phyloP scores from a whole-genome alignment of 2,797 vertebrate genomes.

The Anisognathus igniventris region DNA sequence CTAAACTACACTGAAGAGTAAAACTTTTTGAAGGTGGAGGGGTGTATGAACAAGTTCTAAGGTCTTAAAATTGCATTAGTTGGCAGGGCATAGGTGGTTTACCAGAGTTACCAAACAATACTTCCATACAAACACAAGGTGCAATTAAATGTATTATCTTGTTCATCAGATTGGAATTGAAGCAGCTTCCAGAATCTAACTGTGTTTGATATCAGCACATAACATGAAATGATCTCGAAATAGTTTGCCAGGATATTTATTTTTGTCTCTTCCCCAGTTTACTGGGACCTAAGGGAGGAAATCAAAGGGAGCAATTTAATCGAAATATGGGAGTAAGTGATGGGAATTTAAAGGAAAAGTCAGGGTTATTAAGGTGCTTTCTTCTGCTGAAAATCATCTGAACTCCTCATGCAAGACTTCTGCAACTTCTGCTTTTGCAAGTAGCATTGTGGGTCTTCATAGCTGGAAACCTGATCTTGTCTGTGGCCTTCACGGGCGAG shows the following conservation, averaged over 20 bases:
- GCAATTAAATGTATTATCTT: background rate
- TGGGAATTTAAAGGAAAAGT: background rate
- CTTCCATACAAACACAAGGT: background rate
- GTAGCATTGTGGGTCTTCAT: background rate
- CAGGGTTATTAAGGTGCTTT: background rate
- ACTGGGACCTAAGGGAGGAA: background rate
- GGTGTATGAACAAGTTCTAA: background rate
- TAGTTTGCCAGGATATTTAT: background rate
- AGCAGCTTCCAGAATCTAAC: background rate
- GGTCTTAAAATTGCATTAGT: background rate
- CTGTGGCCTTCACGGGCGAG: background rate
- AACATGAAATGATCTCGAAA: background rate
- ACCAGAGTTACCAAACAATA: background rate
- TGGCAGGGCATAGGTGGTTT: background rate
- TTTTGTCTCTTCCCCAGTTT: background rate
- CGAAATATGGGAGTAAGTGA: background rate
- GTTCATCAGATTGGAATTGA: background rate
- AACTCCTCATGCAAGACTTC: background rate
- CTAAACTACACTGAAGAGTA: background rate
- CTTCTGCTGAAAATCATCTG: background rate
- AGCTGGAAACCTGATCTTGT: conserved; percentile 7
- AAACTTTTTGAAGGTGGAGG: background rate
- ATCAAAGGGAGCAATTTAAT: background rate
- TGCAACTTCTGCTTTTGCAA: background rate
- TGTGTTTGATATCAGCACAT: background rate